Conservation (phyloP, 2,888 invertebrate species). For the Ditylenchus weischeri region DNA sequence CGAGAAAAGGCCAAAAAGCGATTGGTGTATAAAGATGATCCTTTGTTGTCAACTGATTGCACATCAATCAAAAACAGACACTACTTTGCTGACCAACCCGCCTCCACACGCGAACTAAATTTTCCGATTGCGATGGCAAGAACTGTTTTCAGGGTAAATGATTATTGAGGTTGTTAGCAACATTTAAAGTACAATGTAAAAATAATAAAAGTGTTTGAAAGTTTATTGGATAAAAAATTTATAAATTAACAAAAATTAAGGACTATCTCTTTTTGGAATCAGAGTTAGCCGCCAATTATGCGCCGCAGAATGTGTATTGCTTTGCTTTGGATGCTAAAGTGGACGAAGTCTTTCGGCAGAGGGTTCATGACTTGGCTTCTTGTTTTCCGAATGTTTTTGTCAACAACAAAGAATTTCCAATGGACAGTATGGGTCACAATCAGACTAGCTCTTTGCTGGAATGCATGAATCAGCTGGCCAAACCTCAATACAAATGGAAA, state of each 20-base stretch:
- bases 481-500: conserved; percentile 27
- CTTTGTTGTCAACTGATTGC: conserved; percentile 29
- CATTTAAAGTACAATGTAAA: too few species aligned
- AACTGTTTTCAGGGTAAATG: conserved; percentile 32
- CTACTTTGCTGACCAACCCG: conserved; percentile 21
- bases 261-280: conserved; percentile 20
- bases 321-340: conserved; percentile 19
- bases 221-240: neutral
- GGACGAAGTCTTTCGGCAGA: conserved; percentile 6
- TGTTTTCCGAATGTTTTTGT: conserved; percentile 34
- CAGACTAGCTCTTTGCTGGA: conserved; percentile 26
- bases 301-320: conserved; percentile 22
- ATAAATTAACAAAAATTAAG: conserved; percentile 12
- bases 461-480: conserved; percentile 29
- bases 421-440: conserved; percentile 34
- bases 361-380: conserved; percentile 21
- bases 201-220: too few species aligned
- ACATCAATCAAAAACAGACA: conserved; percentile 25
- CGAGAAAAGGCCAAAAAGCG: conserved; percentile 6
- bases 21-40: conserved; percentile 17
- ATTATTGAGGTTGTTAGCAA: neutral
- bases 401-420: conserved; percentile 20
- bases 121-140: conserved; percentile 35
- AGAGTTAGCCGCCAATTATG: conserved; percentile 16
- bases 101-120: conserved; percentile 23